phyloP scores from a whole-genome alignment of 2,797 vertebrate species.

The Scolopax rusticola region DNA sequence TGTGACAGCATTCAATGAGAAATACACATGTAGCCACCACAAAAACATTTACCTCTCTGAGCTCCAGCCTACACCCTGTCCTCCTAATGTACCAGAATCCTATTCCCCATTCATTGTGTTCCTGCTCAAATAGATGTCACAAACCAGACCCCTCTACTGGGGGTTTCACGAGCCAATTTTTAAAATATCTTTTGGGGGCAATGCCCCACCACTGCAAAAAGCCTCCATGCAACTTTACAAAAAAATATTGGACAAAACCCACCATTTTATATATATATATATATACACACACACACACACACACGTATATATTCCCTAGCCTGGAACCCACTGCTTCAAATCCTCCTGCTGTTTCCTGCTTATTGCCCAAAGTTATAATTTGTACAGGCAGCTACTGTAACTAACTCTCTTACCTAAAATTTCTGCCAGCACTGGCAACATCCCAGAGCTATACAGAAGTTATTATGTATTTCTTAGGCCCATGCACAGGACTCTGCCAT shows the following conservation, averaged over 20 bases:
- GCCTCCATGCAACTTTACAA: background rate
- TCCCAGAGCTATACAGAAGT: background rate
- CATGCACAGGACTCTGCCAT: fast-evolving
- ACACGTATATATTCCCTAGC: background rate
- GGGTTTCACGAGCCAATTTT: background rate
- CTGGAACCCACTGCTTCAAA: background rate
- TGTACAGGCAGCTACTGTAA: background rate
- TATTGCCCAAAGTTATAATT: background rate
- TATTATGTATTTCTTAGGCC: background rate
- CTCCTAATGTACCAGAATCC: background rate
- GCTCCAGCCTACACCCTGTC: background rate
- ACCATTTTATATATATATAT: background rate
- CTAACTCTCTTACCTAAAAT: background rate
- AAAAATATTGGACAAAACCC: background rate
- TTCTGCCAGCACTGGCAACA: background rate
- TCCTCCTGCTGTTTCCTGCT: background rate
- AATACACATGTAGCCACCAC: background rate
- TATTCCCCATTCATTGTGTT: background rate
- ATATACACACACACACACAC: no score
- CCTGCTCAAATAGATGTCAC: background rate
- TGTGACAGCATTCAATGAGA: background rate
- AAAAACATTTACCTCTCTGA: background rate
- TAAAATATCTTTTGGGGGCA: background rate
- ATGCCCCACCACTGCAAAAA: background rate
- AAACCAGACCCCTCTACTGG: no score